phyloP scores from a whole-genome alignment of 2,888 invertebrate genomes.

The Drosophila macrospina region DNA sequence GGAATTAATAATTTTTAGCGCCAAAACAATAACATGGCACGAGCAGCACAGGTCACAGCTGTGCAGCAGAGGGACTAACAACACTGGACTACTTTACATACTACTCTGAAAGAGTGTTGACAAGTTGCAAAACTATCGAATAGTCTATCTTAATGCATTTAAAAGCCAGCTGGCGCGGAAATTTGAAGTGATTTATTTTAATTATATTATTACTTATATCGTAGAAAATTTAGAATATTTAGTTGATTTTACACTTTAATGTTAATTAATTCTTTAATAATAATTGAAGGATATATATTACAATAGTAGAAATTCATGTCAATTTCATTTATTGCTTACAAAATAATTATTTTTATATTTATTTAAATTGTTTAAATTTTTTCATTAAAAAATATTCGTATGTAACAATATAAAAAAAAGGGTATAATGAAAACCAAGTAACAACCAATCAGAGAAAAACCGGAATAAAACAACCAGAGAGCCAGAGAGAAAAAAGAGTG shows the following conservation, averaged over 20 bases:
- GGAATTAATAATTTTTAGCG: constrained; percentile 43
- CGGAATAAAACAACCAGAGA: constrained; percentile 46
- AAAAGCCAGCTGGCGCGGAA: background rate
- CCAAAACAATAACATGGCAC: constrained; percentile 60
- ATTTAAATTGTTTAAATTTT: background rate
- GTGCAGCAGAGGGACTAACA: constrained; percentile 5
- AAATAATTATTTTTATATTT: background rate
- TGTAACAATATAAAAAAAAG: constrained; percentile 26
- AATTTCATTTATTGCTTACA: too few species aligned
- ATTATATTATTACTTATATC: too few species aligned
- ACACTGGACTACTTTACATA: background rate
- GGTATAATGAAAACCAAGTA: constrained; percentile 24
- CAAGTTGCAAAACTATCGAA: constrained; percentile 13
- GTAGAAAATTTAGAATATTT: too few species aligned
- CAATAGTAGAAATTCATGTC: too few species aligned
- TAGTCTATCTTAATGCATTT: background rate
- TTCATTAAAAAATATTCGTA: background rate
- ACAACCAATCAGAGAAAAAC: constrained; percentile 57
- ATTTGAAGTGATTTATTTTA: background rate
- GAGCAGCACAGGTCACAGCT: constrained; percentile 49
- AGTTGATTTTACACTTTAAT: too few species aligned
- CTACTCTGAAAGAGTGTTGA: constrained; percentile 22
- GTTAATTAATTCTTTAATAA: too few species aligned
- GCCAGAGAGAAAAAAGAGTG: constrained; percentile 29
- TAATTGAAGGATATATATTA: too few species aligned